phyloP scores from a whole-genome alignment of 2,797 vertebrate species.

The Mus spretus region DNA sequence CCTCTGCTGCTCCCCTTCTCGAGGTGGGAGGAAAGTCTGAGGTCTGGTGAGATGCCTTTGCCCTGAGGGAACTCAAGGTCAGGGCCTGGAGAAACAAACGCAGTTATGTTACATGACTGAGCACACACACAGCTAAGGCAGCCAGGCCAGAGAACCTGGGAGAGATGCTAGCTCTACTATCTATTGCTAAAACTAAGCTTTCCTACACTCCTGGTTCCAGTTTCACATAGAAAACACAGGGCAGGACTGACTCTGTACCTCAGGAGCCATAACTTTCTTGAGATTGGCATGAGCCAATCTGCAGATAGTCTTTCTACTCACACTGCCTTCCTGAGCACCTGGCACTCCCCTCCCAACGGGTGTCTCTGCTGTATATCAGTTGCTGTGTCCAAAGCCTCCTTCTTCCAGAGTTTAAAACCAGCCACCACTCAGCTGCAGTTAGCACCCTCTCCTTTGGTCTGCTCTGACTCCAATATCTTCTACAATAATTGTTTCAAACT shows the following conservation, averaged over 20 bases:
- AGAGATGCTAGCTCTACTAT: neutral
- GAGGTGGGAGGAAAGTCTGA: neutral
- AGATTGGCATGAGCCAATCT: neutral
- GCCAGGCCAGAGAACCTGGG: neutral
- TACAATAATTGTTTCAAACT: neutral
- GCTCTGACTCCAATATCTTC: neutral
- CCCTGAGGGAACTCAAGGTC: neutral
- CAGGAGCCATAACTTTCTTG: neutral
- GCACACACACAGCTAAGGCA: neutral
- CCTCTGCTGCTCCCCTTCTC: neutral
- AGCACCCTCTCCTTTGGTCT: neutral
- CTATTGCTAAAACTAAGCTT: neutral
- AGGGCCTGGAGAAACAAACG: neutral
- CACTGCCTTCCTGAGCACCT: neutral
- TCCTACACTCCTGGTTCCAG: neutral
- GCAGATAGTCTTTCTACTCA: neutral
- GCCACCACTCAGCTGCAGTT: neutral
- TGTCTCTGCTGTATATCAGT: neutral
- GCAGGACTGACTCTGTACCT: neutral
- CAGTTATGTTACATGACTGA: slow-evolving; percentile 59
- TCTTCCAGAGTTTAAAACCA: slow-evolving; percentile 26
- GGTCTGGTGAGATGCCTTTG: slow-evolving; percentile 67
- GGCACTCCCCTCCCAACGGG: neutral
- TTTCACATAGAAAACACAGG: neutral
- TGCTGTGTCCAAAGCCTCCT: slow-evolving; percentile 47